phyloP scores from a whole-genome alignment of 2,888 invertebrate species.

The Drosophila vallismaia region DNA sequence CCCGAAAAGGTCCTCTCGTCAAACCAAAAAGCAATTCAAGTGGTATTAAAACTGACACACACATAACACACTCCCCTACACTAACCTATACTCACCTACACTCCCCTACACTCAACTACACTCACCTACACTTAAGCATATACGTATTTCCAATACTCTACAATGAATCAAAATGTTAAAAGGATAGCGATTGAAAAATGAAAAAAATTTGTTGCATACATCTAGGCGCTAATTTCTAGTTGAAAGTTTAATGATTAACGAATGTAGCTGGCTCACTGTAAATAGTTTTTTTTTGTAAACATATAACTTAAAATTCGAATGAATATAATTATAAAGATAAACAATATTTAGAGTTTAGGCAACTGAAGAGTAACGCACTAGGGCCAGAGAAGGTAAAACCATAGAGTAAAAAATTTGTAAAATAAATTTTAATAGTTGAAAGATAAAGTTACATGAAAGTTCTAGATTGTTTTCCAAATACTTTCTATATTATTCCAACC shows the following conservation, averaged over 20 bases:
- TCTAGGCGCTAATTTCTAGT: constrained; percentile 47
- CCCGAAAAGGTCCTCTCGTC: not conserved
- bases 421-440: not conserved
- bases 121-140: constrained; percentile 21
- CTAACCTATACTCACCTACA: not conserved
- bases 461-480: not conserved
- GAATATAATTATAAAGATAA: constrained; percentile 13
- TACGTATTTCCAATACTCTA: constrained; percentile 32
- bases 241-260: constrained; percentile 12
- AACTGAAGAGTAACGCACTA: constrained; percentile 21
- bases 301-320: constrained; percentile 2
- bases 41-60: constrained; percentile 61
- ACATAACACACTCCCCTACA: constrained; percentile 14
- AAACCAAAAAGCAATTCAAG: constrained; percentile 73
- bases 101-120: constrained; percentile 1
- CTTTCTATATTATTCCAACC: not conserved
- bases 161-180: constrained; percentile 34
- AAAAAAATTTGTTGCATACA: constrained; percentile 53
- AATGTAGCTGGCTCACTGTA: constrained; percentile 38
- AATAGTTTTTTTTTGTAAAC: constrained; percentile 29
- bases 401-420: not conserved
- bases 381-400: constrained; percentile 16
- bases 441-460: not conserved
- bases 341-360: constrained; percentile 12
- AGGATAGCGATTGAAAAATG: not conserved